Evolutionary conservation across 1,140 invertebrate species (phyloP).

Genomic region (Drosophila ogumai): DNA sequence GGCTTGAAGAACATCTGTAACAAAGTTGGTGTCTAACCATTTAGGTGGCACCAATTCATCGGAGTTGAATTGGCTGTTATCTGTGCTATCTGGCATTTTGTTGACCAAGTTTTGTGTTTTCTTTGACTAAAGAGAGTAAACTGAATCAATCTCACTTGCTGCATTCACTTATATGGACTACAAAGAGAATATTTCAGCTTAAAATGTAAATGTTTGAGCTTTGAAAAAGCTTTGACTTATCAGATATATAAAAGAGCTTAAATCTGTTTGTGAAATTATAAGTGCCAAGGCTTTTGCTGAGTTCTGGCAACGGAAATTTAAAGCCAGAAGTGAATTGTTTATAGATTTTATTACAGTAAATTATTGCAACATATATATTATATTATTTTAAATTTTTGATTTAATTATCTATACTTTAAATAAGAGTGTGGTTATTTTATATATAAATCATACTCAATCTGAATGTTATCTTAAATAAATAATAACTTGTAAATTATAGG

Average conservation of each 20-base stretch:
- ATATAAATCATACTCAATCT: neutral
- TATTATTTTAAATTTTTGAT: no score
- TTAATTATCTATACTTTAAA: neutral
- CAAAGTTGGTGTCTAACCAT: slow-evolving; percentile 62
- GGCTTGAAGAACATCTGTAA: slow-evolving; percentile 36
- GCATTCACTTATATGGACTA: slow-evolving; percentile 1
- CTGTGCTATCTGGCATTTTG: slow-evolving; percentile 23
- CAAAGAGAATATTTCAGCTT: neutral
- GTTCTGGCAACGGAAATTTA: neutral
- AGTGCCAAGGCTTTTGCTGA: neutral
- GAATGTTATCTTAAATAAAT: neutral
- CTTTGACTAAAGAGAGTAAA: neutral
- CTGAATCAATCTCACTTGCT: neutral
- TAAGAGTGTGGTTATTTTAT: neutral
- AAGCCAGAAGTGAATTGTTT: neutral
- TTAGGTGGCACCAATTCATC: slow-evolving; percentile 66
- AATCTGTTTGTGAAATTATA: neutral
- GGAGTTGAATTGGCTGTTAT: slow-evolving; percentile 40
- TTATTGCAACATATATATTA: neutral
- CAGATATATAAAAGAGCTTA: slow-evolving; percentile 3
- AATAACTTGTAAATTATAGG: neutral
- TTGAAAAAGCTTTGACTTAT: neutral
- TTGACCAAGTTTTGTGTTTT: slow-evolving; percentile 3
- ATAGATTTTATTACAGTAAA: neutral
- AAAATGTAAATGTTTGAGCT: neutral